These are phyloP conservation scores for Muschampia plurimacula DNA, from an alignment of 2,888 invertebrate genomes.

Conservation along the genomic window DNA sequence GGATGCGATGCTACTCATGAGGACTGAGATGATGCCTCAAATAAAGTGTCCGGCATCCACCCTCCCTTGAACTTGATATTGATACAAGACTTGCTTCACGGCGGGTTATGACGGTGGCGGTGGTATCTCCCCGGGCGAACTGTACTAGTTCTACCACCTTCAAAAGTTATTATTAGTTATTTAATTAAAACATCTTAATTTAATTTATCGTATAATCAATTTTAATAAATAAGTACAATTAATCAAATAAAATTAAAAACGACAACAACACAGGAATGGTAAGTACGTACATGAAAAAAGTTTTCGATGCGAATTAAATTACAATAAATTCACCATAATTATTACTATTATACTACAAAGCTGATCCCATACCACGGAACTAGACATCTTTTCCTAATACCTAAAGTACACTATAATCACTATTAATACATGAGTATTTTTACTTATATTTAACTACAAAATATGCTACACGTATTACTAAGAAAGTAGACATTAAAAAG, in stretches of 20 bases:
- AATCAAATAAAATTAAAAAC: conserved; percentile 3
- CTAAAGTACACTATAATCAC: too few relatives aligned
- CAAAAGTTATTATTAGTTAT: neutral
- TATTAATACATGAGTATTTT: too few relatives aligned
- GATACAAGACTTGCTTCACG: too few relatives aligned
- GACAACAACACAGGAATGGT: conserved; percentile 4
- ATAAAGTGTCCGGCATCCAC: too few relatives aligned
- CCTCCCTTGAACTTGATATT: too few relatives aligned
- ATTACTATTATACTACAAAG: neutral
- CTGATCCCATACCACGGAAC: neutral
- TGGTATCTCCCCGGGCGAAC: too few relatives aligned
- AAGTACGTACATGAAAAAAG: neutral
- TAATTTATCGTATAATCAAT: neutral
- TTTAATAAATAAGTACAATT: neutral
- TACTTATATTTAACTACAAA: neutral
- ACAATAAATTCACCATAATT: neutral
- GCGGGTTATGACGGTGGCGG: too few relatives aligned
- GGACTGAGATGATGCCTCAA: too few relatives aligned
- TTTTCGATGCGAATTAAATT: conserved; percentile 1
- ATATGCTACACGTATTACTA: neutral
- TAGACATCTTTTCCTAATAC: neutral
- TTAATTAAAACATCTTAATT: neutral
- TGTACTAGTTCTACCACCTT: too few relatives aligned
- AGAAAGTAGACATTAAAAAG: neutral
- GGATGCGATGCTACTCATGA: too few relatives aligned